A percentile compares a stretch with the other conserved stretches of the same genome.
phyloP scores from a whole-genome alignment of 1,140 invertebrate species.

The Pseudobourletiella spinata region DNA sequence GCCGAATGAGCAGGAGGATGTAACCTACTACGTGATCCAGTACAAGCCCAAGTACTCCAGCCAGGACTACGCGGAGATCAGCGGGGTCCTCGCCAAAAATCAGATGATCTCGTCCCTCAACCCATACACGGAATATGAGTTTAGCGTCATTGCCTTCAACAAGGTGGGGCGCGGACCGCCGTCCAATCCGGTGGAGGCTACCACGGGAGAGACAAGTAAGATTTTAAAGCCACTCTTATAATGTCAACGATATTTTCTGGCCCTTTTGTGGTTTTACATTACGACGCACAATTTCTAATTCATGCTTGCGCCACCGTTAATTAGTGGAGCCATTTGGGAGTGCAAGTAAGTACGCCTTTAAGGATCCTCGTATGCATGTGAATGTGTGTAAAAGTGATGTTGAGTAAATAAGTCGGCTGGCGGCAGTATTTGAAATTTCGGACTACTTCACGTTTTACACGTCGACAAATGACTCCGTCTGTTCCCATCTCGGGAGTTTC shows the following conservation, averaged over 20 bases:
- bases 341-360: constrained; percentile 26
- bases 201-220: constrained; percentile 93
- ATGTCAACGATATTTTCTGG: constrained; percentile 36
- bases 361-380: no score
- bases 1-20: constrained; percentile 63
- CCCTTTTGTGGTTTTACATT: constrained; percentile 2
- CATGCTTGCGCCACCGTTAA: no score
- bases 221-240: neutral
- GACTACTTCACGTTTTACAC: no score
- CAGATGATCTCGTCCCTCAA: constrained; percentile 79
- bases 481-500: no score
- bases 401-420: no score
- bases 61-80: constrained; percentile 58
- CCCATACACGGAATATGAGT: constrained; percentile 93
- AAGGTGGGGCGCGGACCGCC: constrained; percentile 80
- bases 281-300: no score
- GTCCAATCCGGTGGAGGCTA: constrained; percentile 74
- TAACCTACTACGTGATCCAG: constrained; percentile 89
- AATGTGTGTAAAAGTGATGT: no score
- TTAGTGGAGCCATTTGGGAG: constrained; percentile 18
- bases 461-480: no score
- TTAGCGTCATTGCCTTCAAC: constrained; percentile 90
- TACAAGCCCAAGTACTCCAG: constrained; percentile 77
- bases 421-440: no score
- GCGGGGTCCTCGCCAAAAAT: constrained; percentile 82